These are phyloP conservation scores for Pammene aurita DNA, from an alignment of 2,888 invertebrate species.

Conservation along the genomic window DNA sequence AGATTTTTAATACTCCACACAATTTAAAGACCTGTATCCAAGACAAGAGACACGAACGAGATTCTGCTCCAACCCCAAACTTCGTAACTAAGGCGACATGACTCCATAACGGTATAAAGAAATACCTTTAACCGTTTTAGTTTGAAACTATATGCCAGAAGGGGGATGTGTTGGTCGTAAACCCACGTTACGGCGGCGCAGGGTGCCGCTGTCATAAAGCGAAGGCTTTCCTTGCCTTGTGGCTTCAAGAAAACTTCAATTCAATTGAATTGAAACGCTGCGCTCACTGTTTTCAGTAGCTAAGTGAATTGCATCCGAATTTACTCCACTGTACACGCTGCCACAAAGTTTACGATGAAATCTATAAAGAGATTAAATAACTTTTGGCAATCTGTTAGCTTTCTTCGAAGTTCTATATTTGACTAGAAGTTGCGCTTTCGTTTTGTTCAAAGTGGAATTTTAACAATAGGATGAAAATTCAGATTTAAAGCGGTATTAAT, in stretches of 20 bases:
- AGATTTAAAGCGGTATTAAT: too few species aligned
- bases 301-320: slow-evolving; percentile 43
- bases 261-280: slow-evolving; percentile 63
- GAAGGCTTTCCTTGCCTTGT: slow-evolving; percentile 51
- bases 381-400: slow-evolving; percentile 40
- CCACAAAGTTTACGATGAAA: slow-evolving; percentile 38
- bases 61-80: background rate
- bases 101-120: slow-evolving; percentile 53
- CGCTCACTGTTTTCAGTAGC: slow-evolving; percentile 45
- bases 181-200: slow-evolving; percentile 62
- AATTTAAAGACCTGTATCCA: too few species aligned
- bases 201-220: slow-evolving; percentile 71
- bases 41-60: slow-evolving; percentile 5
- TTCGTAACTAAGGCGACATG: slow-evolving; percentile 45
- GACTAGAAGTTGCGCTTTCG: background rate
- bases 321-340: slow-evolving; percentile 32
- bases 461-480: background rate
- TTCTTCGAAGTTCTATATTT: slow-evolving; percentile 29
- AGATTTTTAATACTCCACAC: background rate
- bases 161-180: slow-evolving; percentile 71
- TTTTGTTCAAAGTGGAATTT: background rate
- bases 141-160: slow-evolving; percentile 66
- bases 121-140: slow-evolving; percentile 59
- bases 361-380: slow-evolving; percentile 42
- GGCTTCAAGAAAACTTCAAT: slow-evolving; percentile 41